A percentile compares a stretch with the other conserved stretches of the same genome.
These are phyloP conservation scores for Trichopoda pennipes DNA, from an alignment of 2,888 invertebrate species.

Conservation along the genomic window DNA sequence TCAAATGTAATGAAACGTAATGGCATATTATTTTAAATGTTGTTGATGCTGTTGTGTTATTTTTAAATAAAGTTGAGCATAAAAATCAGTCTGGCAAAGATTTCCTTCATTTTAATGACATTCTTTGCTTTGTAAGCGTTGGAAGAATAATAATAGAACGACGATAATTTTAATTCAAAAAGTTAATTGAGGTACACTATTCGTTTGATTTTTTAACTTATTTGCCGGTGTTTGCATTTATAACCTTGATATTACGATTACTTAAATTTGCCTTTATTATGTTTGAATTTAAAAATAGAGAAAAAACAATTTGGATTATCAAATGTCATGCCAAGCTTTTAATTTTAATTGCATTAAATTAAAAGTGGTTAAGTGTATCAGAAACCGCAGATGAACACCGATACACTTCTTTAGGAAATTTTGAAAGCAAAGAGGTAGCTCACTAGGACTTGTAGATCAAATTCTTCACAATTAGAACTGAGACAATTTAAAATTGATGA, in stretches of 20 bases:
- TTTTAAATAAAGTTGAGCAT: constrained; percentile 27
- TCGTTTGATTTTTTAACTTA: constrained; percentile 12
- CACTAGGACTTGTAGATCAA: too few relatives aligned
- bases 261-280: constrained; percentile 32
- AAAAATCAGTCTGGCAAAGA: constrained; percentile 39
- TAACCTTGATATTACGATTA: constrained; percentile 20
- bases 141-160: constrained; percentile 50
- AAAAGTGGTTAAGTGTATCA: constrained; percentile 14
- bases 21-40: neutral
- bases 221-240: neutral
- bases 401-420: too few relatives aligned
- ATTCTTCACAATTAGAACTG: too few relatives aligned
- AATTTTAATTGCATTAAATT: constrained; percentile 34
- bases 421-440: too few relatives aligned
- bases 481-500: too few relatives aligned
- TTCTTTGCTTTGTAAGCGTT: constrained; percentile 6
- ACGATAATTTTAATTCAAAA: constrained; percentile 55
- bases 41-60: constrained; percentile 8
- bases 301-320: constrained; percentile 34
- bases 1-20: constrained; percentile 61
- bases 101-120: constrained; percentile 40
- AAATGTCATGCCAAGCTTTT: constrained; percentile 31
- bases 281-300: constrained; percentile 25
- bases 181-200: constrained; percentile 29
- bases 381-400: constrained; percentile 15